phyloP scores from a whole-genome alignment of 2,113 vertebrate genomes.

The Syngnathus scovelli region DNA sequence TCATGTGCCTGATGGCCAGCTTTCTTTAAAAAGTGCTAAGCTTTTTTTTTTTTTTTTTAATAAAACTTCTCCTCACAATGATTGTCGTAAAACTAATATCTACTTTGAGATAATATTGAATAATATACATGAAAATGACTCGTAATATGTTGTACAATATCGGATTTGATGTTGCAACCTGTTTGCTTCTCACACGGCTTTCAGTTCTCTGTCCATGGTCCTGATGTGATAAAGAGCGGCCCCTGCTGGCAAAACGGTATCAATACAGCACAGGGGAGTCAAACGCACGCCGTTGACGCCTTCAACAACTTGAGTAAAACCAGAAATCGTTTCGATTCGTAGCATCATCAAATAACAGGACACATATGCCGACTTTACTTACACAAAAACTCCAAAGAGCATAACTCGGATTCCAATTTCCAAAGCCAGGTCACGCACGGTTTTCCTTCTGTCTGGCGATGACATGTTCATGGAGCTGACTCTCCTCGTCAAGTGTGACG shows the following conservation, averaged over 20 bases:
- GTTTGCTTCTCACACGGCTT: constrained; percentile 27
- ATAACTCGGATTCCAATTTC: constrained; percentile 73
- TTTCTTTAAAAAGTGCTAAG: not conserved
- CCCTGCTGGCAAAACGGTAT: constrained; percentile 19
- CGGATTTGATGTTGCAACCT: constrained; percentile 48
- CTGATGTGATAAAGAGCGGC: constrained; percentile 32
- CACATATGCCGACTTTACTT: constrained; percentile 41
- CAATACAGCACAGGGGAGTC: constrained; percentile 6
- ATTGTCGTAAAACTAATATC: not conserved
- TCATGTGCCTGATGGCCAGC: not conserved
- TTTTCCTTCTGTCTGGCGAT: constrained; percentile 71
- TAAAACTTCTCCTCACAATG: no score
- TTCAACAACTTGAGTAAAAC: not conserved
- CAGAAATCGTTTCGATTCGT: not conserved
- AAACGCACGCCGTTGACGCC: not conserved
- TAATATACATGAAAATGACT: not conserved
- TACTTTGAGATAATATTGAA: not conserved
- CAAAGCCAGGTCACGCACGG: constrained; percentile 65
- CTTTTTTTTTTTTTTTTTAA: no score
- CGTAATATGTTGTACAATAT: not conserved
- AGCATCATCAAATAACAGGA: not conserved
- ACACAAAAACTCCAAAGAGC: constrained; percentile 79
- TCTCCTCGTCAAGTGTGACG: constrained; percentile 36
- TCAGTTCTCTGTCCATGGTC: constrained; percentile 20
- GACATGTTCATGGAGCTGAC: constrained; percentile 68